Evolutionary conservation across 2,888 invertebrate species (phyloP).

Genomic region (Cataglyphis rosenhaueri): DNA sequence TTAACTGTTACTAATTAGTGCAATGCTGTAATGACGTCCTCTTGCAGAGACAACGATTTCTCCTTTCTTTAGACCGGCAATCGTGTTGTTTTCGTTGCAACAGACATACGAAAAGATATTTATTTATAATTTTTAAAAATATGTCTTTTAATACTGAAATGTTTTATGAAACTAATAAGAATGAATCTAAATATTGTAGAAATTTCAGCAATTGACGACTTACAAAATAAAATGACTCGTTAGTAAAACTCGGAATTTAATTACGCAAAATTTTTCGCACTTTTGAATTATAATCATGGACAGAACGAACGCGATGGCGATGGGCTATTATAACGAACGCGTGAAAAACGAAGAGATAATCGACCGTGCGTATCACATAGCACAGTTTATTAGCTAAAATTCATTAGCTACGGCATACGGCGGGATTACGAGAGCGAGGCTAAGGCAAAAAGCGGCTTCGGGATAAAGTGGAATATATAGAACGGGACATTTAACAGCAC

Average conservation of each 20-base stretch:
- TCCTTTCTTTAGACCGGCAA: slow-evolving; percentile 5
- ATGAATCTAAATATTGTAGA: background rate
- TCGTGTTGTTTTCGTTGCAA: slow-evolving; percentile 3
- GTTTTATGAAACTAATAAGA: background rate
- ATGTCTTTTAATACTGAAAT: background rate
- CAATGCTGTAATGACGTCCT: slow-evolving; percentile 48
- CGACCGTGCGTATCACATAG: slow-evolving; percentile 23
- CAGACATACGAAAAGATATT: background rate
- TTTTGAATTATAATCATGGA: background rate
- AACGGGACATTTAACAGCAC: slow-evolving; percentile 69
- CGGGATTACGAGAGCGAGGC: slow-evolving; percentile 53
- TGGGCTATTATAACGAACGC: slow-evolving; percentile 4
- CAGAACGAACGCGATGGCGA: background rate
- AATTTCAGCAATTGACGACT: background rate
- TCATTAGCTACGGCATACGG: slow-evolving; percentile 60
- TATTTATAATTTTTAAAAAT: background rate
- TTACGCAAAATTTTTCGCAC: slow-evolving; percentile 3
- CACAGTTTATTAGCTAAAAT: slow-evolving; percentile 60
- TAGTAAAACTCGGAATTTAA: background rate
- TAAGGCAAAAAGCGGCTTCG: slow-evolving; percentile 42
- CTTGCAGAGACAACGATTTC: background rate
- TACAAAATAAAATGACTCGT: background rate
- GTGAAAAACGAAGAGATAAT: slow-evolving; percentile 32
- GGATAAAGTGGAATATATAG: slow-evolving; percentile 58
- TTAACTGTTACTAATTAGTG: slow-evolving; percentile 72